phyloP scores from a whole-genome alignment of 2,797 vertebrate genomes.

The Taeniopygia guttata region DNA sequence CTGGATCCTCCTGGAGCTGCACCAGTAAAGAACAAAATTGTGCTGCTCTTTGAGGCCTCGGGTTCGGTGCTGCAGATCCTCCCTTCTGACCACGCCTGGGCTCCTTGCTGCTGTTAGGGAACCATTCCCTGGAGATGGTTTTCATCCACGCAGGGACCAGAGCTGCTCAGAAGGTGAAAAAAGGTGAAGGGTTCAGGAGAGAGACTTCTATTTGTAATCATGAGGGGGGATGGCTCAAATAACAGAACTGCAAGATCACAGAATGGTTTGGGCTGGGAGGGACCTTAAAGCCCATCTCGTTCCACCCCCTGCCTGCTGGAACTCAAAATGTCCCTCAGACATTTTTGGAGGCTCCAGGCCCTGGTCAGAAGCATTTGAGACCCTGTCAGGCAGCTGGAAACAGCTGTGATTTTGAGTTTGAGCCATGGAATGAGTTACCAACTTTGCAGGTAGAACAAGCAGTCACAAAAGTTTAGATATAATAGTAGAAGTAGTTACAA shows the following conservation, averaged over 20 bases:
- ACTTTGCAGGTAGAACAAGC: too few species aligned
- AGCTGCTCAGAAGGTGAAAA: not conserved
- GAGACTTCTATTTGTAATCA: not conserved
- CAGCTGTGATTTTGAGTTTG: too few species aligned
- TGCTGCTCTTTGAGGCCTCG: not conserved
- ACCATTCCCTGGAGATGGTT: not conserved
- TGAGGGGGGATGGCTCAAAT: not conserved
- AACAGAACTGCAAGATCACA: too few species aligned
- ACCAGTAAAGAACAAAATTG: constrained; percentile 26
- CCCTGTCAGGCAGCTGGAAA: too few species aligned
- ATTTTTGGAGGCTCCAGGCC: too few species aligned
- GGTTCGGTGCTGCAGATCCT: not conserved
- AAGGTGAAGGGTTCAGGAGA: not conserved
- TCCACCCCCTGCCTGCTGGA: rapidly evolving
- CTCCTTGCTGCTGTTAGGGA: not conserved
- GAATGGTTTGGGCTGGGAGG: not conserved
- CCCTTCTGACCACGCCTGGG: not conserved
- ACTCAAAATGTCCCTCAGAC: too few species aligned
- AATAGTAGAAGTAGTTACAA: too few species aligned
- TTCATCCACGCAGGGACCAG: not conserved
- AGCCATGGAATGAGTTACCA: too few species aligned
- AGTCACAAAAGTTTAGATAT: too few species aligned
- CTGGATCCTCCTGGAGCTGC: constrained; percentile 34
- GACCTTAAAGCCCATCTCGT: rapidly evolving
- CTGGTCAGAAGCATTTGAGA: too few species aligned